Evolutionary conservation across 2,888 invertebrate genomes (phyloP).

Genomic region (Dione juno): DNA sequence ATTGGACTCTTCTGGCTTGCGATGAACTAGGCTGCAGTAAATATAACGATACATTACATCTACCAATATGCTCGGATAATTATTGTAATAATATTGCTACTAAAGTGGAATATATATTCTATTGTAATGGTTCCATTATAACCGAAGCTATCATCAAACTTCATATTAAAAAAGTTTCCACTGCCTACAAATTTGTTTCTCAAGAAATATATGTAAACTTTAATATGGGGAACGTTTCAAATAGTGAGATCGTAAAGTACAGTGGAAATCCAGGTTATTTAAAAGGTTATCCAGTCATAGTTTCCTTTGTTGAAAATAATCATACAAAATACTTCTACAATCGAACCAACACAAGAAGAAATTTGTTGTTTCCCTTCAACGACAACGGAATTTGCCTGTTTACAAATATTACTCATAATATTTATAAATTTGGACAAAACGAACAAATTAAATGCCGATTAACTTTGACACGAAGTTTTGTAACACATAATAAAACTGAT

Average conservation of each 20-base stretch:
- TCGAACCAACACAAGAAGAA: conserved; percentile 47
- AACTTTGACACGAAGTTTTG: conserved; percentile 46
- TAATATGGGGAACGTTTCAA: conserved; percentile 60
- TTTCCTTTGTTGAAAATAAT: conserved; percentile 63
- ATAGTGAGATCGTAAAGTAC: conserved; percentile 58
- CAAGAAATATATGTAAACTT: conserved; percentile 69
- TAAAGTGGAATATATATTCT: conserved; percentile 66
- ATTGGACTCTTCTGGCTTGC: conserved; percentile 67
- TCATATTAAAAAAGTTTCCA: conserved; percentile 56
- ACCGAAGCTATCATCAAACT: conserved; percentile 66
- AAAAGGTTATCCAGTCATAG: conserved; percentile 85
- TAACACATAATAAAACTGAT: conserved; percentile 53
- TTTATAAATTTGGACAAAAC: conserved; percentile 77
- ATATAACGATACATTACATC: conserved; percentile 63
- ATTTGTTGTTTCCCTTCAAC: conserved; percentile 65
- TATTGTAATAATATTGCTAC: conserved; percentile 65
- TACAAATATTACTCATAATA: conserved; percentile 60
- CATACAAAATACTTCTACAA: conserved; percentile 65
- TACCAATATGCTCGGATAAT: conserved; percentile 62
- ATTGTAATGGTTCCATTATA: conserved; percentile 64
- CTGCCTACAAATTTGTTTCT: conserved; percentile 53
- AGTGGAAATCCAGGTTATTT: conserved; percentile 93
- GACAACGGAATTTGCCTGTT: conserved; percentile 71
- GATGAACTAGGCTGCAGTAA: conserved; percentile 55
- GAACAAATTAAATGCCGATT: conserved; percentile 74